Percentiles rank a stretch among this genome's conserved stretches.
These are phyloP conservation scores for Drymodes brunneopygia DNA, from an alignment of 2,113 vertebrate species.

Conservation along the genomic window DNA sequence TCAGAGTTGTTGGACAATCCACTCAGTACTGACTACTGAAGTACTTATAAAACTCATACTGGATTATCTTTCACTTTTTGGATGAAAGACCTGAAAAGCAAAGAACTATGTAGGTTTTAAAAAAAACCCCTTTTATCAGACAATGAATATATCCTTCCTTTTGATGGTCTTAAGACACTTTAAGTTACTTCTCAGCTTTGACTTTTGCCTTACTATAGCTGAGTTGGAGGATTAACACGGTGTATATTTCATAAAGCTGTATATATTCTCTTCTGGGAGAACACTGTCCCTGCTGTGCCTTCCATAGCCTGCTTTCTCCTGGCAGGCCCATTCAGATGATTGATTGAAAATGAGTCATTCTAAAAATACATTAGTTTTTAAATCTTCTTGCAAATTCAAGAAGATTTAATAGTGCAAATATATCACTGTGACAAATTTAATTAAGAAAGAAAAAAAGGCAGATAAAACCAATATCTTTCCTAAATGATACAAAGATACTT, in stretches of 20 bases:
- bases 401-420: constrained; percentile 1
- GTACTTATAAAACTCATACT: background rate
- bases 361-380: background rate
- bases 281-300: background rate
- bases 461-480: background rate
- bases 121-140: background rate
- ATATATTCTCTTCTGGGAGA: background rate
- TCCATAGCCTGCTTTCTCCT: background rate
- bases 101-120: background rate
- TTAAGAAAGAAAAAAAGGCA: background rate
- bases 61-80: background rate
- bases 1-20: background rate
- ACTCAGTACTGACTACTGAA: background rate
- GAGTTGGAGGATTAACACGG: background rate
- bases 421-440: constrained; percentile 14
- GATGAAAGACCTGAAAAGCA: background rate
- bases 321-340: background rate
- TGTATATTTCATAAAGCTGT: background rate
- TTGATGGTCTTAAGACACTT: background rate
- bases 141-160: background rate
- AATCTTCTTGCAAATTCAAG: background rate
- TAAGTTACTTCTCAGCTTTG: background rate
- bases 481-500: background rate
- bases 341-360: background rate
- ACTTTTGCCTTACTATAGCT: background rate